phyloP scores from a whole-genome alignment of 2,888 invertebrate species.

The Steinernema carpocapsae region DNA sequence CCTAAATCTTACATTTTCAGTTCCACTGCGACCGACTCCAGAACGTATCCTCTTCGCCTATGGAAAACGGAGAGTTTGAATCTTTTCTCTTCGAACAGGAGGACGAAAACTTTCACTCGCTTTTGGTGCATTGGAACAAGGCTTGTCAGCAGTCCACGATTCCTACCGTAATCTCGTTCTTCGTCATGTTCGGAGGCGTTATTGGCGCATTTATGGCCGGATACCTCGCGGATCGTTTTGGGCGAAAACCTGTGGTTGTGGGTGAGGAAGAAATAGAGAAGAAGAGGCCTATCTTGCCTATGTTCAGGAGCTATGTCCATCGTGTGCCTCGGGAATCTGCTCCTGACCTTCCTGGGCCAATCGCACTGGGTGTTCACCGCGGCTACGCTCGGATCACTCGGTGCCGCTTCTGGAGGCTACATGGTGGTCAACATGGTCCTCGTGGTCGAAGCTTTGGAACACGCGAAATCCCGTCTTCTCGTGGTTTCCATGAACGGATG shows the following conservation, averaged over 20 bases:
- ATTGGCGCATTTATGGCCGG: conserved; percentile 62
- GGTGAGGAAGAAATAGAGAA: conserved; percentile 45
- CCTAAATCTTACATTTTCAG: too few species aligned
- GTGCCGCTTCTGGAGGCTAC: conserved; percentile 55
- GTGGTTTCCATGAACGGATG: conserved; percentile 65
- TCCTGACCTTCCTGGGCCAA: conserved; percentile 37
- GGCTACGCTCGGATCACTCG: conserved; percentile 45
- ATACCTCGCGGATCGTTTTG: conserved; percentile 62
- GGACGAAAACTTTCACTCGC: conserved; percentile 47
- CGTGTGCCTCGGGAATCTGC: conserved; percentile 44
- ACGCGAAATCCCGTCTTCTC: conserved; percentile 54
- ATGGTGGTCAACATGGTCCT: conserved; percentile 66
- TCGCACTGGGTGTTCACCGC: conserved; percentile 38
- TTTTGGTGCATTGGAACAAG: conserved; percentile 52
- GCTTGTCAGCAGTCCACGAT: conserved; percentile 43
- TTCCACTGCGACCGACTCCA: conserved; percentile 34
- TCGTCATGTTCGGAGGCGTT: conserved; percentile 61
- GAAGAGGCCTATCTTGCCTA: neutral
- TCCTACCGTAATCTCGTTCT: conserved; percentile 47
- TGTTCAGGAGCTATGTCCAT: conserved; percentile 52
- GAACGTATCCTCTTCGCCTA: neutral
- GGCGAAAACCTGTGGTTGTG: conserved; percentile 59
- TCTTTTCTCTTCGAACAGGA: conserved; percentile 22
- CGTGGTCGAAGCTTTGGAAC: conserved; percentile 59
- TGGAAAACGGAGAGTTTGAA: conserved; percentile 7